A percentile compares a stretch with the other conserved stretches of the same genome.
Evolutionary conservation across 2,113 vertebrate species (phyloP).

Genomic region (Toxotes jaculatrix): DNA sequence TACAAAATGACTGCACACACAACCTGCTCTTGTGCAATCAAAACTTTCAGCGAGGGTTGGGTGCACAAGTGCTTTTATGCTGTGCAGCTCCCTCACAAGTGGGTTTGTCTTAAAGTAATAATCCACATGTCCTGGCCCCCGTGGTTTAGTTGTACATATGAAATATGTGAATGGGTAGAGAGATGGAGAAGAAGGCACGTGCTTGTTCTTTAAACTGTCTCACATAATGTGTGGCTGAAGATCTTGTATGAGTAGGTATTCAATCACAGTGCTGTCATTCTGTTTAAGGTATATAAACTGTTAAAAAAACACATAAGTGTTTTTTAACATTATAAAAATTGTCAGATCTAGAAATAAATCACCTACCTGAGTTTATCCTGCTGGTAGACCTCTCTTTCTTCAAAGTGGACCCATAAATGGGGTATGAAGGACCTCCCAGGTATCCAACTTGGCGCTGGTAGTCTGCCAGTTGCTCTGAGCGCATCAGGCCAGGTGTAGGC

Average conservation of each 20-base stretch:
- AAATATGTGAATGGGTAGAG: neutral
- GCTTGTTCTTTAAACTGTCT: neutral
- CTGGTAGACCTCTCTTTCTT: constrained; percentile 76
- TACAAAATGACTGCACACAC: constrained; percentile 5
- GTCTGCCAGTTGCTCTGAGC: constrained; percentile 90
- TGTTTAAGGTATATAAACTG: neutral
- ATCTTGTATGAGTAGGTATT: neutral
- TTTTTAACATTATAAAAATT: neutral
- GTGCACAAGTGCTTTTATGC: neutral
- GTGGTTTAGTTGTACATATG: neutral
- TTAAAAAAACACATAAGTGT: neutral
- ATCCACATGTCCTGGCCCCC: neutral
- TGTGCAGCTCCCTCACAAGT: neutral
- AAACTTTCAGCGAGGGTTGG: neutral
- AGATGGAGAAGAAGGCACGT: neutral
- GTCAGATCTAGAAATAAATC: neutral
- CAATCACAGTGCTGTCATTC: neutral
- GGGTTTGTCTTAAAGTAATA: neutral
- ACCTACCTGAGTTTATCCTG: constrained; percentile 75
- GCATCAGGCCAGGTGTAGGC: constrained; percentile 89
- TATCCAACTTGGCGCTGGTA: constrained; percentile 89
- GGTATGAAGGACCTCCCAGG: constrained; percentile 64
- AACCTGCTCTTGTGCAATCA: neutral
- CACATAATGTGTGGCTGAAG: neutral
- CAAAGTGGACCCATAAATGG: constrained; percentile 40